A percentile compares a stretch with the other conserved stretches of the same genome.
phyloP scores from a whole-genome alignment of 2,113 vertebrate genomes.

The Phyllostomus hastatus region DNA sequence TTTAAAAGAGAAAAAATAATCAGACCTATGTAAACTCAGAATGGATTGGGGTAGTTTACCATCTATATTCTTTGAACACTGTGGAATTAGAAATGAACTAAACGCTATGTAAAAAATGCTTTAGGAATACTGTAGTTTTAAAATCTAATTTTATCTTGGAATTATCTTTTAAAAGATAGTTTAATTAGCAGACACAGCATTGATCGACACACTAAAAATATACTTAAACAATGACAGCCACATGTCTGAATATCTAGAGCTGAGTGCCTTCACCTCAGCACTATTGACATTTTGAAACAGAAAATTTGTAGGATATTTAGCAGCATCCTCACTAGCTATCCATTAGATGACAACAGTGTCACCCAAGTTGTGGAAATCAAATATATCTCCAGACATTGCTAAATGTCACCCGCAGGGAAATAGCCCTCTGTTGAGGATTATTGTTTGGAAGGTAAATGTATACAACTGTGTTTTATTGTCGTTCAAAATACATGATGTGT shows the following conservation, averaged over 20 bases:
- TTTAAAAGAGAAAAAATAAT: not conserved
- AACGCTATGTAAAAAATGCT: not conserved
- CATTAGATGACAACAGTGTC: not conserved
- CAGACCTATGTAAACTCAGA: not conserved
- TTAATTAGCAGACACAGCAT: not conserved
- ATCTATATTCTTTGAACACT: not conserved
- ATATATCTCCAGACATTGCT: not conserved
- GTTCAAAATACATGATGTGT: not conserved
- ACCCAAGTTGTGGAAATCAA: not conserved
- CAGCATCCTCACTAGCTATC: not conserved
- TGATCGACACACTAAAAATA: not conserved
- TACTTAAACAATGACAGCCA: not conserved
- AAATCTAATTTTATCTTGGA: not conserved
- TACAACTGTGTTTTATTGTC: not conserved
- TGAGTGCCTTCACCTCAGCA: not conserved
- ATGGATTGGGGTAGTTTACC: not conserved
- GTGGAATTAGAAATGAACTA: not conserved
- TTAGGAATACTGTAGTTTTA: not conserved
- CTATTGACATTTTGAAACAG: not conserved
- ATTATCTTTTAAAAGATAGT: not conserved
- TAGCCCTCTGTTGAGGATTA: not conserved
- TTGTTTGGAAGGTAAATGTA: not conserved
- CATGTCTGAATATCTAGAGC: not conserved
- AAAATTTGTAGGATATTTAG: not conserved
- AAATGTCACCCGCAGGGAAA: not conserved